phyloP scores from a whole-genome alignment of 2,113 vertebrate species.

The Anhinga rufa region DNA sequence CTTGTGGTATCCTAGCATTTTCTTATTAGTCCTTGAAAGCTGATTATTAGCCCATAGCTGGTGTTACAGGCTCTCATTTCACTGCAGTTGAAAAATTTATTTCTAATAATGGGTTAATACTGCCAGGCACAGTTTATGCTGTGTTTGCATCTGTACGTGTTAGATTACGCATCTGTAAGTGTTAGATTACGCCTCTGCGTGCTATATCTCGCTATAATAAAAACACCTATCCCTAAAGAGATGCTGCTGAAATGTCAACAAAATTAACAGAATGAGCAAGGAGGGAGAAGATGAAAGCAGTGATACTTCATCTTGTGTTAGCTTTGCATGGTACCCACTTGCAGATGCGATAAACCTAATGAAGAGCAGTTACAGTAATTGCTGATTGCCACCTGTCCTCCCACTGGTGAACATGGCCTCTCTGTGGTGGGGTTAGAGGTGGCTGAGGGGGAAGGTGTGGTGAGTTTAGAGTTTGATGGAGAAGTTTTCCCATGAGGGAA shows the following conservation, averaged over 20 bases:
- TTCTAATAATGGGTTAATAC: neutral
- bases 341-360: neutral
- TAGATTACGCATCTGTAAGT: neutral
- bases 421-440: neutral
- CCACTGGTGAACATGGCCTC: neutral
- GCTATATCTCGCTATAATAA: neutral
- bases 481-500: neutral
- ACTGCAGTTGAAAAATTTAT: neutral
- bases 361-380: slow-evolving; percentile 4
- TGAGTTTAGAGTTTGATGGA: neutral
- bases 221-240: neutral
- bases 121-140: neutral
- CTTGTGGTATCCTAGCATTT: neutral
- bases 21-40: neutral
- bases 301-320: neutral
- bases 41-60: neutral
- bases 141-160: neutral
- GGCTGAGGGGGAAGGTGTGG: neutral
- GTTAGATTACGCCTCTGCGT: neutral
- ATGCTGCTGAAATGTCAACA: neutral
- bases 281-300: neutral
- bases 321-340: neutral
- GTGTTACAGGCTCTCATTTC: neutral
- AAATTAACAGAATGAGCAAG: neutral
- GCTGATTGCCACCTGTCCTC: neutral